Evolutionary conservation across 2,113 vertebrate genomes (phyloP).

Genomic region (Hyla sarda): DNA sequence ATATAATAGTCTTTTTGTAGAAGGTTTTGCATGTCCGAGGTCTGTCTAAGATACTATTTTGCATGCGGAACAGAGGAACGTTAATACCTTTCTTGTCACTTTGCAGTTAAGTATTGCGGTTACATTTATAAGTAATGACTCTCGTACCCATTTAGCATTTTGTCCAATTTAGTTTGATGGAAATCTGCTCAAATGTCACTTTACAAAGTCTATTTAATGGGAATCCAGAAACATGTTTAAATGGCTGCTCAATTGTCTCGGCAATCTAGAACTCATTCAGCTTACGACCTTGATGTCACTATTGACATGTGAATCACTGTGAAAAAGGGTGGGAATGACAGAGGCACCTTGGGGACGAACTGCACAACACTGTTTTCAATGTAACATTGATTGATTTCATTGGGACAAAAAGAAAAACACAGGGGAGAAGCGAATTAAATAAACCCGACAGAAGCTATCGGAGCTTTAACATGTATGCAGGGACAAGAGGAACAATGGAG

Average conservation of each 20-base stretch:
- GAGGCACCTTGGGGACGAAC: slow-evolving; percentile 32
- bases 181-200: slow-evolving; percentile 45
- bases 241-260: slow-evolving; percentile 32
- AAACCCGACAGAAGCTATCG: slow-evolving; percentile 12
- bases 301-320: slow-evolving; percentile 45
- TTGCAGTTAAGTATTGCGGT: slow-evolving; percentile 15
- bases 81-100: slow-evolving; percentile 5
- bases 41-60: neutral
- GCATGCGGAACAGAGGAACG: neutral
- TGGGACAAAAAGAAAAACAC: slow-evolving; percentile 41
- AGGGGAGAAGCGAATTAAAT: slow-evolving; percentile 34
- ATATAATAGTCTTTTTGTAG: too few species aligned
- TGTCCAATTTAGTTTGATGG: slow-evolving; percentile 4
- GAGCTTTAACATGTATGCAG: neutral
- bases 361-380: slow-evolving; percentile 3
- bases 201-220: slow-evolving; percentile 38
- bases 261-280: slow-evolving; percentile 52
- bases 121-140: slow-evolving; percentile 45
- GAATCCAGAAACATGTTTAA: slow-evolving; percentile 38
- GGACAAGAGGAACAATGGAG: neutral
- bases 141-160: slow-evolving; percentile 30
- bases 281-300: slow-evolving; percentile 45
- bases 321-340: slow-evolving; percentile 41
- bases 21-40: too few species aligned
- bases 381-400: slow-evolving; percentile 44